Percentiles rank a stretch among this genome's conserved stretches.
phyloP scores from a whole-genome alignment of 2,797 vertebrate species.

The Crocidura indochinensis region DNA sequence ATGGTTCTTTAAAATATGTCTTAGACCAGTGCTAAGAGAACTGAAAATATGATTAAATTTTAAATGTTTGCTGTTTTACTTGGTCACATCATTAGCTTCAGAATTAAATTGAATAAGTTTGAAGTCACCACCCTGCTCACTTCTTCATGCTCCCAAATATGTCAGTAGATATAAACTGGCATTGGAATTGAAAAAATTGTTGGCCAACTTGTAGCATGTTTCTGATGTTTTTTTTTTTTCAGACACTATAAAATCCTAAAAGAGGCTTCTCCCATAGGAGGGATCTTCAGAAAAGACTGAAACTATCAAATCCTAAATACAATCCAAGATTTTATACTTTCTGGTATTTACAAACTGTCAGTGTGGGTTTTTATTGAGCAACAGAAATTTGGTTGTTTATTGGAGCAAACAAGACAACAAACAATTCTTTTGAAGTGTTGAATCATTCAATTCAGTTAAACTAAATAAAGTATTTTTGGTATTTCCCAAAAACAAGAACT shows the following conservation, averaged over 20 bases:
- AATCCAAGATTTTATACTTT: slow-evolving; percentile 78
- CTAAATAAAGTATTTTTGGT: slow-evolving; percentile 74
- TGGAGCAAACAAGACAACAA: slow-evolving; percentile 76
- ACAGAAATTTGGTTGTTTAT: slow-evolving; percentile 79
- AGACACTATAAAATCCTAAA: slow-evolving; percentile 75
- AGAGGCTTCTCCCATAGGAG: slow-evolving; percentile 67
- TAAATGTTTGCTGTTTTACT: slow-evolving; percentile 21
- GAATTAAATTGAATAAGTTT: slow-evolving; percentile 13
- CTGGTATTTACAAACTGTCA: slow-evolving; percentile 78
- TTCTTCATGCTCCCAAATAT: neutral
- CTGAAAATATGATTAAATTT: neutral
- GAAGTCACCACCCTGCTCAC: slow-evolving; percentile 29
- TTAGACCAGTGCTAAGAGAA: neutral
- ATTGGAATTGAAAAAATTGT: slow-evolving; percentile 64
- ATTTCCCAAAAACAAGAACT: slow-evolving; percentile 54
- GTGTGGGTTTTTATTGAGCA: slow-evolving; percentile 80
- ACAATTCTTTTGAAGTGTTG: slow-evolving; percentile 75
- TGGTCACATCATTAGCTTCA: slow-evolving; percentile 38
- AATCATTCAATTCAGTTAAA: slow-evolving; percentile 74
- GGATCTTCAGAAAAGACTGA: slow-evolving; percentile 69
- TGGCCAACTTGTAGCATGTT: slow-evolving; percentile 66
- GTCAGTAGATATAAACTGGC: slow-evolving; percentile 73
- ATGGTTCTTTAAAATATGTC: slow-evolving; percentile 62
- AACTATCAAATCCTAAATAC: slow-evolving; percentile 64
- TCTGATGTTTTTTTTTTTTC: slow-evolving; percentile 65